phyloP scores from a whole-genome alignment of 2,797 vertebrate genomes.

The Sitta carolinensis region DNA sequence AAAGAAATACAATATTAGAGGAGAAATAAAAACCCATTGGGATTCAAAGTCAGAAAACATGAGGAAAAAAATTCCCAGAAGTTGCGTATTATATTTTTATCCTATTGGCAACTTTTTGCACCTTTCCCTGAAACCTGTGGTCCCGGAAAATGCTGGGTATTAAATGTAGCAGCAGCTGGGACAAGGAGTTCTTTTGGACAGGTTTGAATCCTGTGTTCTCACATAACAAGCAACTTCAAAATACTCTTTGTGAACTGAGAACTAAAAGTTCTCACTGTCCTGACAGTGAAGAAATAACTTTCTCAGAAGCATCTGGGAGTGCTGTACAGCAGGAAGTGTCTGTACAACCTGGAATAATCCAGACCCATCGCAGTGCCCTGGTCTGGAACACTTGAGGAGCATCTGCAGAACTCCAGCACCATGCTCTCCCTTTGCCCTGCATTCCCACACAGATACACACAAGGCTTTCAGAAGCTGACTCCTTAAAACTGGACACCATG shows the following conservation, averaged over 20 bases:
- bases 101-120: neutral
- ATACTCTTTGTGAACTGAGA: neutral
- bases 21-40: neutral
- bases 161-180: neutral
- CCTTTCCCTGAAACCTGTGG: neutral
- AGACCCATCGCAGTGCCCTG: neutral
- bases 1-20: neutral
- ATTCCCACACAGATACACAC: accelerated
- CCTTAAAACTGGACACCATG: neutral
- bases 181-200: neutral
- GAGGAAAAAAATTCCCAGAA: neutral
- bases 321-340: neutral
- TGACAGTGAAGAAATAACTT: neutral
- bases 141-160: neutral
- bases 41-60: neutral
- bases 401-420: neutral
- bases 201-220: neutral
- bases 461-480: neutral
- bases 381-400: neutral
- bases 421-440: neutral
- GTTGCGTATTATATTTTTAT: neutral
- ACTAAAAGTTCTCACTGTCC: neutral
- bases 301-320: neutral
- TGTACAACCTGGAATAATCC: neutral
- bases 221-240: neutral